Percentiles rank a stretch among this genome's conserved stretches.
These are phyloP conservation scores for Cottoperca gobio DNA, from an alignment of 2,797 vertebrate species.

Conservation along the genomic window DNA sequence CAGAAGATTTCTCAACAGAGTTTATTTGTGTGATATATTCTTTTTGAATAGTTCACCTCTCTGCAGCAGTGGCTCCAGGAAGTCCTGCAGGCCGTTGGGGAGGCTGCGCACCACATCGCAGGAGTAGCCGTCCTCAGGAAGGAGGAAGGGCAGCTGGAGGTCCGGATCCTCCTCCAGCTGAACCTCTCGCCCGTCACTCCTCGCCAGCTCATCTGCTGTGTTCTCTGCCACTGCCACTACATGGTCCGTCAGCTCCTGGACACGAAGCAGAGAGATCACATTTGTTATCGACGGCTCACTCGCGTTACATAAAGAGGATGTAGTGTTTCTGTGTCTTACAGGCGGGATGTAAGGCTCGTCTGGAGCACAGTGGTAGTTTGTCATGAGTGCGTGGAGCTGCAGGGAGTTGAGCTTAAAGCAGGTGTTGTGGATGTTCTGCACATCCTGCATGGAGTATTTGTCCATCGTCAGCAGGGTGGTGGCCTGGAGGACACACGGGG, in stretches of 20 bases:
- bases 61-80: constrained; percentile 96
- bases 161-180: constrained; percentile 97
- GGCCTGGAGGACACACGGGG: constrained; percentile 82
- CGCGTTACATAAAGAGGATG: not conserved
- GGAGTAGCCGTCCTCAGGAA: constrained; percentile 98
- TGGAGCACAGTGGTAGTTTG: constrained; percentile 97
- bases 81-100: constrained; percentile 96
- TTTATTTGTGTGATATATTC: not conserved
- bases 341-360: constrained; percentile 97
- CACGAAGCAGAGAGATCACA: too few species aligned
- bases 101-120: constrained; percentile 97
- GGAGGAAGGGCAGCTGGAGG: constrained; percentile 95
- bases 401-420: constrained; percentile 99
- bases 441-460: constrained; percentile 95
- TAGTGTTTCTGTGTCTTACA: constrained; percentile 80
- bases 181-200: constrained; percentile 95
- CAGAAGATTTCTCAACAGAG: not conserved
- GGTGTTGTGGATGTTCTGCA: constrained; percentile 95
- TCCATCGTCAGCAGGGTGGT: constrained; percentile 99
- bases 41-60: constrained; percentile 83
- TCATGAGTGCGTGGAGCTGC: constrained; percentile 94
- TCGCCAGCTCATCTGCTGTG: constrained; percentile 95
- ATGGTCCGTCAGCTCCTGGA: constrained; percentile 93
- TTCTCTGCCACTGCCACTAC: constrained; percentile 97
- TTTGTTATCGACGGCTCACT: not conserved